Conservation (phyloP, 2,113 vertebrate species). For the Vireo altiloquus region DNA sequence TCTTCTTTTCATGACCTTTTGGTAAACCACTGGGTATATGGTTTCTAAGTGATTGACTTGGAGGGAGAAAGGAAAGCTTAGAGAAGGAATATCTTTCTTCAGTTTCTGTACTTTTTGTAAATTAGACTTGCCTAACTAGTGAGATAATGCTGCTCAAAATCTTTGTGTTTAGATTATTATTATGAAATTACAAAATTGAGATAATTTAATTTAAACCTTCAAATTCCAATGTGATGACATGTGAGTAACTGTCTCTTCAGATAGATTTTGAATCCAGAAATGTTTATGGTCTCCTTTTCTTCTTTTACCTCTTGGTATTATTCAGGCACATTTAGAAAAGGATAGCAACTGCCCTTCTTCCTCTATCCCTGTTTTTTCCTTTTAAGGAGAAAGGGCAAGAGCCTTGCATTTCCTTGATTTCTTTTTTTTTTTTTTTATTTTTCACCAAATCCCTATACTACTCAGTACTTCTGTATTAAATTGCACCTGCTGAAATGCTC, state of each 20-base stretch:
- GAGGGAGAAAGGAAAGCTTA: not conserved
- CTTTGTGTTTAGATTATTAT: not conserved
- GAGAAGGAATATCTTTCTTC: not conserved
- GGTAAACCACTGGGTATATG: not conserved
- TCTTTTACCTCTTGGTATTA: not conserved
- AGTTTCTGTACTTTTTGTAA: not conserved
- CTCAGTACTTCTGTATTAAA: not conserved
- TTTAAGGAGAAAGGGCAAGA: not conserved
- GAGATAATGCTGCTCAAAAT: not conserved
- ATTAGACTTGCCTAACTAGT: not conserved
- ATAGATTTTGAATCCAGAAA: not conserved
- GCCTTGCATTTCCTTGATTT: not conserved
- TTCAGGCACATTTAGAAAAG: not conserved
- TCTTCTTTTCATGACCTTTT: not conserved
- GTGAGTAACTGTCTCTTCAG: not conserved
- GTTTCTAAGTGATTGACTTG: not conserved
- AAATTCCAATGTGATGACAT: not conserved
- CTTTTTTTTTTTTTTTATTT: not conserved
- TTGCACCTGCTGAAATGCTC: not conserved
- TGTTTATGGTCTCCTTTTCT: not conserved
- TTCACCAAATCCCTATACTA: not conserved
- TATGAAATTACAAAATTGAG: not conserved
- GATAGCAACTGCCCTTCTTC: not conserved
- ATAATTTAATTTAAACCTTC: not conserved
- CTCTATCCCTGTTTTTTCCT: not conserved